Percentiles rank a stretch among this genome's conserved stretches.
Evolutionary conservation across 1,140 invertebrate species (phyloP).

Genomic region (Acyrthosiphon pisum): DNA sequence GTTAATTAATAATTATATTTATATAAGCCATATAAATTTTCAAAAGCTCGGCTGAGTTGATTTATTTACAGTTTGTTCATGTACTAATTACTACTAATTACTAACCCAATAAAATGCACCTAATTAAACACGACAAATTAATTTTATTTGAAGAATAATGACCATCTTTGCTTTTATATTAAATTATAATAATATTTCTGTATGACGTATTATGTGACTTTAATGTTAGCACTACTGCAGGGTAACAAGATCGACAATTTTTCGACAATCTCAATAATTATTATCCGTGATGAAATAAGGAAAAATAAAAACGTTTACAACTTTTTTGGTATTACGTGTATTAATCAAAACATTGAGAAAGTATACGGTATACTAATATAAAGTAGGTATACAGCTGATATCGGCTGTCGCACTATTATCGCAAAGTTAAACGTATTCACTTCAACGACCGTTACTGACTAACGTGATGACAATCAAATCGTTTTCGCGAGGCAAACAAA

Average conservation of each 20-base stretch:
- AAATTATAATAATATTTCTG: neutral
- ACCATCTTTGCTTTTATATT: neutral
- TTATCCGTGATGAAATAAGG: neutral
- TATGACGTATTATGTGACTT: neutral
- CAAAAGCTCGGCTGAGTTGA: neutral
- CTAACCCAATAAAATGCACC: neutral
- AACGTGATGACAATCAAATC: neutral
- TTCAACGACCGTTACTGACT: neutral
- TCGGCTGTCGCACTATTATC: neutral
- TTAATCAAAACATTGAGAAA: neutral
- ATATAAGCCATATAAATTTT: neutral
- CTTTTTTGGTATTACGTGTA: neutral
- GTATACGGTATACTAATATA: too few relatives aligned
- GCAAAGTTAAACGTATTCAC: neutral
- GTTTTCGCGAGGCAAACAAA: neutral
- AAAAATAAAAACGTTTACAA: neutral
- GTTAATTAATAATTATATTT: slow-evolving; percentile 4
- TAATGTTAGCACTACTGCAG: neutral
- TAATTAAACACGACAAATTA: neutral
- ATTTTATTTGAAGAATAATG: neutral
- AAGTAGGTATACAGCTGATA: neutral
- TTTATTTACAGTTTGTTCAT: neutral
- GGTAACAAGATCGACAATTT: neutral
- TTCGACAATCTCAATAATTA: neutral
- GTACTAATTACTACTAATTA: neutral